Evolutionary conservation across 2,797 vertebrate genomes (phyloP), one percentile per base, ranked within the genome.

Genomic region (Lacerta viridis): DNA sequence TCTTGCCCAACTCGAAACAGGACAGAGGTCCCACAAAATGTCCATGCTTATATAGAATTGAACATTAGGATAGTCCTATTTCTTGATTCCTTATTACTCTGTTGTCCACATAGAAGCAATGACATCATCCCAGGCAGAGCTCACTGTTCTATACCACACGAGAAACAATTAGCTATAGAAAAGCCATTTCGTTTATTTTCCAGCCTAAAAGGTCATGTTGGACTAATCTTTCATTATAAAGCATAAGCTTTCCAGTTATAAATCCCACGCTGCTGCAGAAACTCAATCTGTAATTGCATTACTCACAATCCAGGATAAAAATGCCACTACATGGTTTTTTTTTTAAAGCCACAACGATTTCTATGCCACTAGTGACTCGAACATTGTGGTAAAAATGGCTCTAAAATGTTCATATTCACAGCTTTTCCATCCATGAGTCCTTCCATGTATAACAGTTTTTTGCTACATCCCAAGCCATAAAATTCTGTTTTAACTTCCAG

Each of bases 61-160:
- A 83, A 13, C 59, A 1, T 5, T 13, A 50, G 5, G 85, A 61
- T n/a, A 41, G 2, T 64, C 68, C 83, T 2, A 0, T 64, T 90
- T 87, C 41, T 71, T 79, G 29, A 43, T 71, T 83, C 50, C 17
- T 61, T 89, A 87, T 91, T 90, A 90, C 78, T 68, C 55, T 36
- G 68, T 23, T 85, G 4, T 29, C 9, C 91, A 66, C 81, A 87
- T 33, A 79, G 91, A 88, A 69, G 18, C 0, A 8, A 80, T n/a
- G 1, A 29, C n/a, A 2, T 85, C 29, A 71, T 88, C 81, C 36
- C 25, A 94, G 83, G 27, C 17, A 89, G 90, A 87, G 17, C 46
- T 86, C 50, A 90, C 46, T 90, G 20, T 93, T 94, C 83, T 83
- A 94, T 0, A 0, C 68, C 80, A 74, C 76, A 80, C 89, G 92